Conservation (phyloP, 2,797 vertebrate species). For the Poeciliopsis infans region DNA sequence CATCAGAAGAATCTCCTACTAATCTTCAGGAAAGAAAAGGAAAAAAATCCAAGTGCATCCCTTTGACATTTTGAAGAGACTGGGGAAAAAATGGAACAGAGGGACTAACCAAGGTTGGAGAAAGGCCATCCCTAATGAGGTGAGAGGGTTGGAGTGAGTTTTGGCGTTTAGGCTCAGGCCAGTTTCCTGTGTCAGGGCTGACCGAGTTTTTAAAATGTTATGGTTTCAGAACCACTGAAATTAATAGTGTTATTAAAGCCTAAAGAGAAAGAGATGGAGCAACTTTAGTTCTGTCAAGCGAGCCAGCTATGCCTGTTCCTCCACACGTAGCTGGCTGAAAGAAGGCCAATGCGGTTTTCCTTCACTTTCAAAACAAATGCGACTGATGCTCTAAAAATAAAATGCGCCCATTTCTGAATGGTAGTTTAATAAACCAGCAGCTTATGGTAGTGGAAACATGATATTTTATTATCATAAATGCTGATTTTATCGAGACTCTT, state of each 20-base stretch:
- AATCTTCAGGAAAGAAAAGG: slow-evolving; percentile 28
- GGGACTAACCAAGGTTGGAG: slow-evolving; percentile 29
- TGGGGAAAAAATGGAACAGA: background rate
- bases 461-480: background rate
- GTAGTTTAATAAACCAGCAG: background rate
- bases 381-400: background rate
- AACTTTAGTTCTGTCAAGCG: background rate
- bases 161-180: background rate
- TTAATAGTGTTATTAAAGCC: background rate
- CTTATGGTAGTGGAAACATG: background rate
- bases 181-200: background rate
- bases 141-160: background rate
- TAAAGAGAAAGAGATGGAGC: background rate
- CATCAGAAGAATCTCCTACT: slow-evolving; percentile 60
- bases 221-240: background rate
- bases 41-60: slow-evolving; percentile 23
- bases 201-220: background rate
- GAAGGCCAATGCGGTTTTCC: background rate
- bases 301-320: background rate
- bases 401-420: background rate
- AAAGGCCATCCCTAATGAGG: slow-evolving; percentile 58
- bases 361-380: background rate
- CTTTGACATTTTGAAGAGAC: slow-evolving; percentile 43
- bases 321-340: background rate
- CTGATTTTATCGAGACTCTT: background rate